A percentile compares a stretch with the other conserved stretches of the same genome.
These are phyloP conservation scores for Aspiorhynchus laticeps DNA, from an alignment of 2,113 vertebrate species.

Conservation along the genomic window DNA sequence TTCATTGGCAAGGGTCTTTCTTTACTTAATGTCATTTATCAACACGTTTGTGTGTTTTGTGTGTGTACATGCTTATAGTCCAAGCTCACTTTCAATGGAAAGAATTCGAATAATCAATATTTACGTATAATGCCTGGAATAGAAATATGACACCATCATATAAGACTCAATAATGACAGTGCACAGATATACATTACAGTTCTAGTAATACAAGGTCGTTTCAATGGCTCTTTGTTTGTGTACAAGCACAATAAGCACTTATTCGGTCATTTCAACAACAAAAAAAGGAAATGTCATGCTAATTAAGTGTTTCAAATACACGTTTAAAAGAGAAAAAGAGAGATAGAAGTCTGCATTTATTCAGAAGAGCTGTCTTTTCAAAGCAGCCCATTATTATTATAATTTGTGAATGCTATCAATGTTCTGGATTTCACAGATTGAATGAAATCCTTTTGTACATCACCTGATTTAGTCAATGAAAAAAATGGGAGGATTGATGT, in stretches of 20 bases:
- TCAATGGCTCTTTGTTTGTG: neutral
- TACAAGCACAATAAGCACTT: neutral
- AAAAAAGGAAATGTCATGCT: neutral
- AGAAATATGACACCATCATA: neutral
- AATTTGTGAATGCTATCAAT: too few species aligned
- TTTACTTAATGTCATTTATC: conserved; percentile 1
- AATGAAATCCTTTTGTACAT: too few species aligned
- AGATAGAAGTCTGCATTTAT: neutral
- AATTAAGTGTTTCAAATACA: neutral
- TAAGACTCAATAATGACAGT: neutral
- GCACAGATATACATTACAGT: neutral
- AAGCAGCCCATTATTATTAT: neutral
- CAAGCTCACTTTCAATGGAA: neutral
- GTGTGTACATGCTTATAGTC: neutral
- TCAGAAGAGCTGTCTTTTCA: neutral
- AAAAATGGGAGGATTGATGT: too few species aligned
- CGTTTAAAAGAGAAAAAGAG: neutral
- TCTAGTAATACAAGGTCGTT: neutral
- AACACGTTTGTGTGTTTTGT: neutral
- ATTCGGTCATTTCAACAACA: neutral
- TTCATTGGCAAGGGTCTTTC: conserved; percentile 7
- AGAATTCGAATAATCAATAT: neutral
- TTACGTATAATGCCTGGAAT: neutral
- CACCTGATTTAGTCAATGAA: too few species aligned
- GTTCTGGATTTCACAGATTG: too few species aligned